A percentile compares a stretch with the other conserved stretches of the same genome.
Evolutionary conservation across 2,797 vertebrate species (phyloP).

Genomic region (Menidia menidia): DNA sequence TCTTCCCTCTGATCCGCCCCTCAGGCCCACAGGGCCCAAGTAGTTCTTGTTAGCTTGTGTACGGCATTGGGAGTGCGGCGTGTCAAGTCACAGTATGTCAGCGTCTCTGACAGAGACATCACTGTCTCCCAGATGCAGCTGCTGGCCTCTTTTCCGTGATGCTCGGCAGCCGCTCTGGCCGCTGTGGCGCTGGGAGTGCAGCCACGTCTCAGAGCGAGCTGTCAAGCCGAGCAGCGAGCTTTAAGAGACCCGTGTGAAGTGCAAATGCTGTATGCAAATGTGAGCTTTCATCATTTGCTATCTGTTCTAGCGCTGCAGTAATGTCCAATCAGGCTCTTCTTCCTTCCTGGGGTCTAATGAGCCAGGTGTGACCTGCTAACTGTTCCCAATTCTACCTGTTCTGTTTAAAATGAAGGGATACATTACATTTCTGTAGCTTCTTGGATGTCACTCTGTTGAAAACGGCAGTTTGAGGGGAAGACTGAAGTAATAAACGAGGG

Average conservation of each 20-base stretch:
- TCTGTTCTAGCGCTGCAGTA: conserved; percentile 10
- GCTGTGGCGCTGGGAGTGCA: conserved; percentile 14
- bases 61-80: conserved; percentile 17
- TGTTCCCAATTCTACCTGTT: neutral
- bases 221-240: conserved; percentile 20
- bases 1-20: conserved; percentile 1
- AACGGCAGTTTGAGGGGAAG: neutral
- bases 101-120: conserved; percentile 41
- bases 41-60: conserved; percentile 9
- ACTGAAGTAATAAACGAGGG: neutral
- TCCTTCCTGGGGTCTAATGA: conserved; percentile 29
- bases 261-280: conserved; percentile 57
- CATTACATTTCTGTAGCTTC: neutral
- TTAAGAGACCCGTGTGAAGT: conserved; percentile 51
- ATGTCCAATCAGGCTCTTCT: conserved; percentile 5
- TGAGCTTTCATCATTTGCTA: conserved; percentile 34
- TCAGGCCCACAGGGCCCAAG: conserved; percentile 2
- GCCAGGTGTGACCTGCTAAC: conserved; percentile 29
- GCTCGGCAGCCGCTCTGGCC: conserved; percentile 12
- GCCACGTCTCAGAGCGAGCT: conserved; percentile 18
- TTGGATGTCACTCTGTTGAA: neutral
- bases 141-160: conserved; percentile 20
- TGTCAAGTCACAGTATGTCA: conserved; percentile 34
- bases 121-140: conserved; percentile 24
- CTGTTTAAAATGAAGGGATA: neutral